phyloP scores from a whole-genome alignment of 2,888 invertebrate genomes.

The Atrina japonica region DNA sequence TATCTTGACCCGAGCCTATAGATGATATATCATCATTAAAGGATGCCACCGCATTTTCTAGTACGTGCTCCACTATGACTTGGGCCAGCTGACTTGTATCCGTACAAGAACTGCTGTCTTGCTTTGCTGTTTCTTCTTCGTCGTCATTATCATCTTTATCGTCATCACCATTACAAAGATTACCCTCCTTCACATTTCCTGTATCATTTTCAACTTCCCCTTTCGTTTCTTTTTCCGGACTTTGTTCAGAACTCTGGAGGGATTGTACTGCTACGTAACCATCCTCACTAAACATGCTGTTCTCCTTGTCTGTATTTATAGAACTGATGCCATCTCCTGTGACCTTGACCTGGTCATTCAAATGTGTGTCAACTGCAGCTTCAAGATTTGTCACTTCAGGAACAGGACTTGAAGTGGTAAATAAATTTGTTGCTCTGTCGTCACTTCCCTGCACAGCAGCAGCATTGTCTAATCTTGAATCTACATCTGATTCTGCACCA shows the following conservation, averaged over 20 bases:
- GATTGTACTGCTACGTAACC: conserved; percentile 14
- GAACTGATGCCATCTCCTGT: conserved; percentile 28
- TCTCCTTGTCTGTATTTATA: neutral
- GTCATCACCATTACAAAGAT: neutral
- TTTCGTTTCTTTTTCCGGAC: conserved; percentile 5
- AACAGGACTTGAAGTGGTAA: too few species aligned
- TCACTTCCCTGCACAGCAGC: too few species aligned
- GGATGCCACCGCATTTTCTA: conserved; percentile 49
- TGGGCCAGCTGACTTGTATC: conserved; percentile 60
- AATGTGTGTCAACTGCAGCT: conserved; percentile 1
- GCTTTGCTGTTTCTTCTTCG: neutral
- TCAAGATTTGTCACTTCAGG: too few species aligned
- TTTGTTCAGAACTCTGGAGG: conserved; percentile 12
- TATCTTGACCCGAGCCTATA: too few species aligned
- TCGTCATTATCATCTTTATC: conserved; percentile 19
- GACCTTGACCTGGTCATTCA: conserved; percentile 2
- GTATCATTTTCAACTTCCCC: conserved; percentile 10
- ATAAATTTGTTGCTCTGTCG: too few species aligned
- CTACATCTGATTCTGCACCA: too few species aligned
- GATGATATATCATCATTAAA: conserved; percentile 31
- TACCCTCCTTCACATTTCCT: conserved; percentile 25
- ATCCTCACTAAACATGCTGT: conserved; percentile 11
- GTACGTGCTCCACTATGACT: conserved; percentile 52
- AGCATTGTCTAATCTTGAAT: too few species aligned
- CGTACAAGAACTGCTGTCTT: conserved; percentile 25